Conservation (phyloP, 2,888 invertebrate species). For the Andricus curvator region DNA sequence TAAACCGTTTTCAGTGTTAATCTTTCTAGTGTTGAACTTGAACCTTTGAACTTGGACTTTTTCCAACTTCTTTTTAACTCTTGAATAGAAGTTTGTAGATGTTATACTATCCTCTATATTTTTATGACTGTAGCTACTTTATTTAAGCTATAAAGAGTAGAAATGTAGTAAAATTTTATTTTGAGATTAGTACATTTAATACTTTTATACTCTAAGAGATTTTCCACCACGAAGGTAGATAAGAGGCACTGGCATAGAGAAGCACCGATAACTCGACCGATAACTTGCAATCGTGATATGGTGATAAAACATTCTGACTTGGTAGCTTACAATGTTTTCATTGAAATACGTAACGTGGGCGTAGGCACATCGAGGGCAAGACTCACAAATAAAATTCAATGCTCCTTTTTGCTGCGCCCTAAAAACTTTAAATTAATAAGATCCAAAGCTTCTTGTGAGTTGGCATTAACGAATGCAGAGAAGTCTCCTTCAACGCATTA, state of each 20-base stretch:
- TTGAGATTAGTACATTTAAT: not conserved
- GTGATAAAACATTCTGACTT: conserved; percentile 1
- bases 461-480: not conserved
- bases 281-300: conserved; percentile 23
- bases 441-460: not conserved
- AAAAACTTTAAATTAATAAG: conserved; percentile 3
- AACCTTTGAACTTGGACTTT: not conserved
- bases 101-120: not conserved
- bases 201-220: not conserved
- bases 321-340: conserved; percentile 26
- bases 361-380: conserved; percentile 10
- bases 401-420: not conserved
- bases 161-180: not conserved
- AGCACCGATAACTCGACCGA: conserved; percentile 18
- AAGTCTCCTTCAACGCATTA: not conserved
- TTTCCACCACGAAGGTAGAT: not conserved
- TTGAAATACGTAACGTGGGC: conserved; percentile 7
- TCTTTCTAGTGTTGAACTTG: not conserved
- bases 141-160: not conserved
- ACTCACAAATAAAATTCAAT: conserved; percentile 12
- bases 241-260: not conserved
- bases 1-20: not conserved
- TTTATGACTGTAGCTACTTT: not conserved
- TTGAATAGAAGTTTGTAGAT: not conserved
- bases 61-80: not conserved